phyloP scores from a whole-genome alignment of 1,140 invertebrate genomes.

The Telenomus remus region DNA sequence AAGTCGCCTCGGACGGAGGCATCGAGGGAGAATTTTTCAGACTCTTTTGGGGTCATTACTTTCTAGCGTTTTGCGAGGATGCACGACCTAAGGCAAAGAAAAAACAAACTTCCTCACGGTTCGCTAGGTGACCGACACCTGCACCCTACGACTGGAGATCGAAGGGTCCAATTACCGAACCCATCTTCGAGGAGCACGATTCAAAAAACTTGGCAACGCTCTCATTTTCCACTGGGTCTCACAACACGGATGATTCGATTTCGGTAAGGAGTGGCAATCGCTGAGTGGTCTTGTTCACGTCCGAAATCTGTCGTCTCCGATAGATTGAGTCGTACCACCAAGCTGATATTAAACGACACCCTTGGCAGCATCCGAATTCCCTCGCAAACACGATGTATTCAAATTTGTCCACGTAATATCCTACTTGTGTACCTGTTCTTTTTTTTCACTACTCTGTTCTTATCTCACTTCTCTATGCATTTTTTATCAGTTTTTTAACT shows the following conservation, averaged over 20 bases:
- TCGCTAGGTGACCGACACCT: slow-evolving; percentile 62
- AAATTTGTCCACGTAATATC: slow-evolving; percentile 5
- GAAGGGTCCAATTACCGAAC: slow-evolving; percentile 28
- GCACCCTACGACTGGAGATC: slow-evolving; percentile 40
- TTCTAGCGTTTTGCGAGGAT: slow-evolving; percentile 60
- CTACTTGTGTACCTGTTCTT: not conserved
- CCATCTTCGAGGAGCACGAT: slow-evolving; percentile 10
- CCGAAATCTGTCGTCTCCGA: slow-evolving; percentile 42
- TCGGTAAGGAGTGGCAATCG: slow-evolving; percentile 25
- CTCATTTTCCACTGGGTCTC: slow-evolving; percentile 32
- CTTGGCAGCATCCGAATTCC: not conserved
- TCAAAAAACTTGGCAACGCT: slow-evolving; percentile 18
- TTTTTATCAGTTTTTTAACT: too few species aligned
- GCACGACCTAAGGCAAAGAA: slow-evolving; percentile 32
- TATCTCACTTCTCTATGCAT: too few species aligned
- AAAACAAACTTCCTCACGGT: slow-evolving; percentile 63
- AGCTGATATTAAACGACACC: slow-evolving; percentile 12
- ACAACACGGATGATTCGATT: slow-evolving; percentile 36
- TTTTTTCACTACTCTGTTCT: too few species aligned
- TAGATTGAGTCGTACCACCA: slow-evolving; percentile 31
- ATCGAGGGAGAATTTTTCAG: slow-evolving; percentile 65
- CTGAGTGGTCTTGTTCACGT: slow-evolving; percentile 33
- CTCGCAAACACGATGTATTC: slow-evolving; percentile 7
- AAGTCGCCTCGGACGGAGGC: slow-evolving; percentile 58
- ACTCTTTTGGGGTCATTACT: slow-evolving; percentile 65